Evolutionary conservation across 2,888 invertebrate genomes (phyloP).

Genomic region (Sarcophaga variegata): DNA sequence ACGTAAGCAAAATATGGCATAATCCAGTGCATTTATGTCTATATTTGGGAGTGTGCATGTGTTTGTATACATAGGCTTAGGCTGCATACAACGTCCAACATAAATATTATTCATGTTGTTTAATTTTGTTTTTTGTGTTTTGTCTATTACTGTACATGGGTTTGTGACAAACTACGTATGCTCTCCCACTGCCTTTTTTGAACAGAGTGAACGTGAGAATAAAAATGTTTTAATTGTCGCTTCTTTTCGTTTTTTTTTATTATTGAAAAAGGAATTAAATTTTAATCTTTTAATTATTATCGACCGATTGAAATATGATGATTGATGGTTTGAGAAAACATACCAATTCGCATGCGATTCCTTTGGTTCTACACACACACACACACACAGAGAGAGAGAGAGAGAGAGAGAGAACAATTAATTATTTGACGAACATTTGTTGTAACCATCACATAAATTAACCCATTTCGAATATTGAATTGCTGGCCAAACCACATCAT

Average conservation of each 20-base stretch:
- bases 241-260: conserved; percentile 28
- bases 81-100: conserved; percentile 31
- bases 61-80: not conserved
- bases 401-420: not conserved
- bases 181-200: conserved; percentile 10
- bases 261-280: conserved; percentile 36
- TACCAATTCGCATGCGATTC: conserved; percentile 1
- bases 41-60: not conserved
- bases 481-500: not conserved
- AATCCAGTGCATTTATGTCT: conserved; percentile 37
- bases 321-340: conserved; percentile 2
- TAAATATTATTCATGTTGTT: conserved; percentile 66
- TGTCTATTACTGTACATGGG: not conserved
- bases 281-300: conserved; percentile 62
- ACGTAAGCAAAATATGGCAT: conserved; percentile 40
- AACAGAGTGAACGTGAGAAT: not conserved
- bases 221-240: conserved; percentile 2
- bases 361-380: not conserved
- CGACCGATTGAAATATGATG: conserved; percentile 29
- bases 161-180: not conserved
- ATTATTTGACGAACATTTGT: conserved; percentile 19
- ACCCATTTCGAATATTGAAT: conserved; percentile 38
- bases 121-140: conserved; percentile 53
- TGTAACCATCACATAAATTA: conserved; percentile 32
- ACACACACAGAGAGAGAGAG: not conserved